Percentiles rank a stretch among this genome's conserved stretches.
These are phyloP conservation scores for Notodonta ziczac DNA, from an alignment of 2,888 invertebrate species.

Conservation along the genomic window DNA sequence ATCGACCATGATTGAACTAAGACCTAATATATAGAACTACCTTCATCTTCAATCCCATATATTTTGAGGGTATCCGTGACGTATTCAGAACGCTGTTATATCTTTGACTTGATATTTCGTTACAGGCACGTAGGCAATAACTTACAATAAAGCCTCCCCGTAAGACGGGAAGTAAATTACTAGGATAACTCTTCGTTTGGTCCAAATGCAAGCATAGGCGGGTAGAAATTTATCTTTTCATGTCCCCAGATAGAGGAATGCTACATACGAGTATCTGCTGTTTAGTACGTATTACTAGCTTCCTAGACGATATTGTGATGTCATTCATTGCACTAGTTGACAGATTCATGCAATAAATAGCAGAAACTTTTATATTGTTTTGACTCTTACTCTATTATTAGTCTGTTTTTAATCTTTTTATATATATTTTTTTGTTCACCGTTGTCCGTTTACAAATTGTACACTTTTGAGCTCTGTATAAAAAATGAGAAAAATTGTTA, in stretches of 20 bases:
- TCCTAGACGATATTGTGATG: too few relatives aligned
- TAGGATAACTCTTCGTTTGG: conserved; percentile 25
- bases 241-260: neutral
- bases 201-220: conserved; percentile 12
- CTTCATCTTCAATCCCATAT: neutral
- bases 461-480: too few relatives aligned
- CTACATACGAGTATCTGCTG: neutral
- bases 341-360: too few relatives aligned
- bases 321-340: too few relatives aligned
- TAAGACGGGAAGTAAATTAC: conserved; percentile 42
- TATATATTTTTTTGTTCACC: too few relatives aligned
- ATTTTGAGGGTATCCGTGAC: neutral
- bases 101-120: conserved; percentile 28
- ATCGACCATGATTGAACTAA: neutral
- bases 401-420: too few relatives aligned
- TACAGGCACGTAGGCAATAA: conserved; percentile 27
- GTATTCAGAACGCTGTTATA: conserved; percentile 1
- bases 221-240: neutral
- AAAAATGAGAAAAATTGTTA: too few relatives aligned
- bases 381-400: too few relatives aligned
- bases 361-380: too few relatives aligned
- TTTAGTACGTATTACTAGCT: too few relatives aligned
- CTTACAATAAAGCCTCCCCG: conserved; percentile 30
- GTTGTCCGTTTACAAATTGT: too few relatives aligned
- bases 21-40: neutral